Percentiles rank a stretch among this genome's conserved stretches.
These are phyloP conservation scores for Trichomalopsis sarcophagae DNA, from an alignment of 1,140 invertebrate genomes.

Conservation along the genomic window DNA sequence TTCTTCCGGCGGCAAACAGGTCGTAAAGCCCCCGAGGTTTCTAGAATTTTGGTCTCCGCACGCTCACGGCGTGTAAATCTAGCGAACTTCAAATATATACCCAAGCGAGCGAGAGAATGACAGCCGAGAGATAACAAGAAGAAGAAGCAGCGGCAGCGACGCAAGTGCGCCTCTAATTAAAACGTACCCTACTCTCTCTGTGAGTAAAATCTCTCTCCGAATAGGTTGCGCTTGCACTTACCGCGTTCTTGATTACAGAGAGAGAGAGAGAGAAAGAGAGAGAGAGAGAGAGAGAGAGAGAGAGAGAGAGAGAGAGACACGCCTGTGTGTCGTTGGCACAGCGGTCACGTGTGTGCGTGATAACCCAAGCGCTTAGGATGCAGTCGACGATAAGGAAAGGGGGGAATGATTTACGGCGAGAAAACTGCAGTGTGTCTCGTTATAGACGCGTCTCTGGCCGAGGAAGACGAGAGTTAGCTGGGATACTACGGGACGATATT, in stretches of 20 bases:
- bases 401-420: not conserved
- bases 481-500: not conserved
- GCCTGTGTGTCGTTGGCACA: not conserved
- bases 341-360: not conserved
- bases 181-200: not conserved
- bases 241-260: constrained; percentile 5
- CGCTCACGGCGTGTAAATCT: not conserved
- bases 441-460: not conserved
- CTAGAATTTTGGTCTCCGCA: not conserved
- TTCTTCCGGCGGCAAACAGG: not conserved
- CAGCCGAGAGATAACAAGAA: not conserved
- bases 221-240: constrained; percentile 1
- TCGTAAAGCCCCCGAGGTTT: not conserved
- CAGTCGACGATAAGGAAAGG: not conserved
- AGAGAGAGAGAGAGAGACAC: too few species aligned
- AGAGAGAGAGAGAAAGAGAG: not conserved
- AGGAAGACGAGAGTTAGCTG: not conserved
- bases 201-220: not conserved
- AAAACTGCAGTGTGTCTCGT: not conserved
- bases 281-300: too few species aligned
- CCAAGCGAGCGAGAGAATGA: not conserved
- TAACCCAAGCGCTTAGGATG: not conserved
- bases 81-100: constrained; percentile 21
- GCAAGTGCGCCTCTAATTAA: constrained; percentile 12
- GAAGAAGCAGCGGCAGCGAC: not conserved